Percentiles rank a stretch among this genome's conserved stretches.
These are phyloP conservation scores for Patella vulgata DNA, from an alignment of 1,140 invertebrate genomes.

Conservation along the genomic window DNA sequence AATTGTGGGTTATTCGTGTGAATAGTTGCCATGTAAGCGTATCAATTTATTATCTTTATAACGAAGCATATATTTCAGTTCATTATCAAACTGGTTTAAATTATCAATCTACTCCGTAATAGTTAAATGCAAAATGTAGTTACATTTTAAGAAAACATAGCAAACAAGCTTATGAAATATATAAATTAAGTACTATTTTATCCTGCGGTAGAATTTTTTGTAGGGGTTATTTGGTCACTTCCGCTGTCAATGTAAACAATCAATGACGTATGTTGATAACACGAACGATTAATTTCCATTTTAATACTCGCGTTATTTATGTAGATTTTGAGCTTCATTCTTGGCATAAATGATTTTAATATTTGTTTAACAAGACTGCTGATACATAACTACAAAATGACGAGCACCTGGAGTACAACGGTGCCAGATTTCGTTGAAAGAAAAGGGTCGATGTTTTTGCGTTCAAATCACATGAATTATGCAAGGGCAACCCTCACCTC, in stretches of 20 bases:
- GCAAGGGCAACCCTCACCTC: conserved; percentile 60
- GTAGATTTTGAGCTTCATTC: neutral
- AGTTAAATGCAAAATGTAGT: too few relatives aligned
- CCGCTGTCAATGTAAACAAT: conserved; percentile 60
- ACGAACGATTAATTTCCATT: neutral
- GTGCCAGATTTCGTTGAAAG: conserved; percentile 44
- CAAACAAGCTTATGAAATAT: too few relatives aligned
- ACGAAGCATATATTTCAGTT: too few relatives aligned
- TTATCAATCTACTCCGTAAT: too few relatives aligned
- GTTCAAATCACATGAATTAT: conserved; percentile 64
- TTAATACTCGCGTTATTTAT: neutral
- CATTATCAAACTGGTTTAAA: too few relatives aligned
- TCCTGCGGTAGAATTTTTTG: too few relatives aligned
- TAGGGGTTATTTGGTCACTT: too few relatives aligned
- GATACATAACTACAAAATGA: conserved; percentile 18
- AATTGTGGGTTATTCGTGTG: too few relatives aligned
- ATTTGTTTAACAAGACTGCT: neutral
- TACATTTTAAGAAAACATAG: too few relatives aligned
- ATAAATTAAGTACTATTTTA: too few relatives aligned
- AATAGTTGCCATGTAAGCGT: too few relatives aligned
- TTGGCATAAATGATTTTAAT: conserved; percentile 1
- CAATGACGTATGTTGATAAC: neutral
- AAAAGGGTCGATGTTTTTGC: conserved; percentile 59
- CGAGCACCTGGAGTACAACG: conserved; percentile 15
- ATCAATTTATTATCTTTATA: too few relatives aligned